These are phyloP conservation scores for Benthosema pterotum DNA, from an alignment of 2,797 vertebrate species.

Conservation along the genomic window DNA sequence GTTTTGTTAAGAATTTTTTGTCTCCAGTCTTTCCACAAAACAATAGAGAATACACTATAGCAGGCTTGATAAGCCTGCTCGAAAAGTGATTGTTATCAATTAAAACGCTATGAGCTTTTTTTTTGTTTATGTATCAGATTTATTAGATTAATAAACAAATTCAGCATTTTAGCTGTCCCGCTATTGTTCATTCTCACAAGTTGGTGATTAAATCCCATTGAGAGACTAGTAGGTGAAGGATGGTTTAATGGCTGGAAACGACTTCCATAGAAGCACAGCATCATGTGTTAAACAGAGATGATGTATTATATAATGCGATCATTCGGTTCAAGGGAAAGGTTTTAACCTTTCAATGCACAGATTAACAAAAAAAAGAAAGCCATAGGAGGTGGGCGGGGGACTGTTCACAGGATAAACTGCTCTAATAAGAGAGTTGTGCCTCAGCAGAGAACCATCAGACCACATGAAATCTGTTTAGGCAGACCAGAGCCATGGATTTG, in stretches of 20 bases:
- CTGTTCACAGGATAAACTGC: constrained; percentile 57
- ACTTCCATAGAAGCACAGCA: constrained; percentile 19
- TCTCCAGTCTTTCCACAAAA: too few species aligned
- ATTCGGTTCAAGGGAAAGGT: constrained; percentile 24
- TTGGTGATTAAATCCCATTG: not conserved
- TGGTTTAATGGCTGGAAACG: not conserved
- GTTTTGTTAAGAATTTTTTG: too few species aligned
- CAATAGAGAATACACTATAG: too few species aligned
- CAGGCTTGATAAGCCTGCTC: too few species aligned
- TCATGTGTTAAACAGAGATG: constrained; percentile 19
- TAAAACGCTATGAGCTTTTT: too few species aligned
- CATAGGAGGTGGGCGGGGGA: constrained; percentile 14
- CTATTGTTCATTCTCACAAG: constrained; percentile 10
- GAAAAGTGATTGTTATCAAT: too few species aligned
- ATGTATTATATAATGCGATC: constrained; percentile 37
- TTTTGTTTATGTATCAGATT: not conserved
- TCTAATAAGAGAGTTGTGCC: constrained; percentile 69
- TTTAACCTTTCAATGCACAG: constrained; percentile 64
- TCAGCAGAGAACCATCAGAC: constrained; percentile 57
- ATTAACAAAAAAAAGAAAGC: constrained; percentile 57
- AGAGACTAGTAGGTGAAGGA: not conserved
- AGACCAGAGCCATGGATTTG: constrained; percentile 68
- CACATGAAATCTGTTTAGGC: constrained; percentile 69
- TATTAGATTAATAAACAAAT: not conserved
- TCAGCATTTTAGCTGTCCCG: not conserved